Conservation (phyloP, 2,888 invertebrate genomes). For the Digitonthophagus gazella region DNA sequence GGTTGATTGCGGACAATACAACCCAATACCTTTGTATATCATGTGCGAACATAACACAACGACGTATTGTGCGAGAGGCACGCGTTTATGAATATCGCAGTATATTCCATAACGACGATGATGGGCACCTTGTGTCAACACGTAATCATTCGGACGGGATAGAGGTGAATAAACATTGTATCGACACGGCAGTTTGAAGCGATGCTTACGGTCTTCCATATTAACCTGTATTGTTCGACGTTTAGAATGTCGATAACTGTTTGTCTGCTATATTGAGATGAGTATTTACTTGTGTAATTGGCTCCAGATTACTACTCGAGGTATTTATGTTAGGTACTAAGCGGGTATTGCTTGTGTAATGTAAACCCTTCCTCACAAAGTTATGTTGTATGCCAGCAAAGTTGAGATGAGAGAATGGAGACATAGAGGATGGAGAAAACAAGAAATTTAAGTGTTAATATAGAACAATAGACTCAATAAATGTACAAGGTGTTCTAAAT, state of each 20-base stretch:
- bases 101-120: constrained; percentile 7
- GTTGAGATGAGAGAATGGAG: too few relatives aligned
- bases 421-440: too few relatives aligned
- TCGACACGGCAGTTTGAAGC: too few relatives aligned
- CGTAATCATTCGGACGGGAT: constrained; percentile 10
- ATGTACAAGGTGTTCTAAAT: too few relatives aligned
- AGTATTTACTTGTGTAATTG: neutral
- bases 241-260: neutral
- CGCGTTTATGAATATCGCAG: constrained; percentile 13
- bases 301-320: neutral
- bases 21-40: neutral
- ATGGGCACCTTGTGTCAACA: constrained; percentile 18
- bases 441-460: too few relatives aligned
- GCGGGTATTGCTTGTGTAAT: neutral
- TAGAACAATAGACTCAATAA: too few relatives aligned
- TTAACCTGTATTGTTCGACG: neutral
- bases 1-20: neutral
- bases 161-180: constrained; percentile 8
- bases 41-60: neutral
- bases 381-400: too few relatives aligned
- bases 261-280: neutral
- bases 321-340: neutral
- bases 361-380: too few relatives aligned
- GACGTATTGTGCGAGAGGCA: too few relatives aligned
- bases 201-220: neutral